These are phyloP conservation scores for Sakesphorus luctuosus DNA, from an alignment of 2,113 vertebrate species.

Conservation along the genomic window DNA sequence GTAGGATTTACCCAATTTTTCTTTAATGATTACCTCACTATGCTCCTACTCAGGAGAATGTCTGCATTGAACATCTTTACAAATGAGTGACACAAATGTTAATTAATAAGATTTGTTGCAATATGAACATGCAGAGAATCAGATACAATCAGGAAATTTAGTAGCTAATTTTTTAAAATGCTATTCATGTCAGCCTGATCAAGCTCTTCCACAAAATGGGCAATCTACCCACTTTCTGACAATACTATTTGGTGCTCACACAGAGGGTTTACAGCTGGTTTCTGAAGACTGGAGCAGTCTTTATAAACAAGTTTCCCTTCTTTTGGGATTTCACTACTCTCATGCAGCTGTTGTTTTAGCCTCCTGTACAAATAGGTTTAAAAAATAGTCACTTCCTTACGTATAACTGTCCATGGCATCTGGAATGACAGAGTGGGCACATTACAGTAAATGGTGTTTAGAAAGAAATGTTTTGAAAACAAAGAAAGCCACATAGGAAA, in stretches of 20 bases:
- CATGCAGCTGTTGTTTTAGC: slow-evolving; percentile 63
- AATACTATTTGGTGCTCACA: background rate
- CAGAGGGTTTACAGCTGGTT: background rate
- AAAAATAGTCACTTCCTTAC: slow-evolving; percentile 54
- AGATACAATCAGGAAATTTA: background rate
- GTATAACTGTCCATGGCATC: slow-evolving; percentile 28
- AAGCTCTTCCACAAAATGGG: background rate
- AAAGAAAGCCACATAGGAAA: slow-evolving; percentile 51
- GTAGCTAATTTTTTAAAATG: background rate
- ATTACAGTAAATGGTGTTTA: slow-evolving; percentile 62
- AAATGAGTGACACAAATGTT: background rate
- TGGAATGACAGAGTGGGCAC: slow-evolving; percentile 57
- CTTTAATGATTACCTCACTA: background rate
- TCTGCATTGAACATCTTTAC: background rate
- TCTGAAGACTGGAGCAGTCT: background rate
- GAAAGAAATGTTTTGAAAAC: slow-evolving; percentile 61
- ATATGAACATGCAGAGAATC: background rate
- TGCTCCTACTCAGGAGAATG: background rate
- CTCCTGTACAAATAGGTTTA: slow-evolving; percentile 48
- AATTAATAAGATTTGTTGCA: background rate
- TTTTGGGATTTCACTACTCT: background rate
- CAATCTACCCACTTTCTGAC: background rate
- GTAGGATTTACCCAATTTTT: background rate
- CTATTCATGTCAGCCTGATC: background rate
- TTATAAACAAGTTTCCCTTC: background rate